A percentile compares a stretch with the other conserved stretches of the same genome.
These are phyloP conservation scores for Axis porcinus DNA, from an alignment of 2,113 vertebrate species.

Conservation along the genomic window DNA sequence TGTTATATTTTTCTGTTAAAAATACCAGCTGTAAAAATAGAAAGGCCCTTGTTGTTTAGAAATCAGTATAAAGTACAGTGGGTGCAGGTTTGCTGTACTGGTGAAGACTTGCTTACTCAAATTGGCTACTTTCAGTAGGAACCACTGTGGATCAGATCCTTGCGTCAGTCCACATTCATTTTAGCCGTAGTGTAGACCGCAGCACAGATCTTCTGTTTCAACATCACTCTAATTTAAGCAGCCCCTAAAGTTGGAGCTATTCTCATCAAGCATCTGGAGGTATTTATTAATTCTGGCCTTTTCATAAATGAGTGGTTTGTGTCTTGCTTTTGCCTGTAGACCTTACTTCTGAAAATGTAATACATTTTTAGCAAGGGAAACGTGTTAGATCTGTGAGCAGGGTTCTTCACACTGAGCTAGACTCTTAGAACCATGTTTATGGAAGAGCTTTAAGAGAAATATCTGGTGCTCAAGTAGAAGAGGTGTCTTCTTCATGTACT, in stretches of 20 bases:
- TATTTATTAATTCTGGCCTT: slow-evolving; percentile 58
- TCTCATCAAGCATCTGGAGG: slow-evolving; percentile 54
- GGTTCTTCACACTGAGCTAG: neutral
- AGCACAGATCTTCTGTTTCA: slow-evolving; percentile 37
- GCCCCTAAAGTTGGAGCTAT: slow-evolving; percentile 17
- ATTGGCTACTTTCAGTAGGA: slow-evolving; percentile 57
- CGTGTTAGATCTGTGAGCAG: neutral
- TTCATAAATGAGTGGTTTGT: slow-evolving; percentile 56
- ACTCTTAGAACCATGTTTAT: neutral
- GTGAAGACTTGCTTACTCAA: slow-evolving; percentile 58
- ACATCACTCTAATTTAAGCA: slow-evolving; percentile 55
- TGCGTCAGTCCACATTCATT: slow-evolving; percentile 53
- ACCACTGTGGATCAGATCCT: slow-evolving; percentile 42
- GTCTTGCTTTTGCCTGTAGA: slow-evolving; percentile 34
- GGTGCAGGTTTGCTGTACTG: neutral
- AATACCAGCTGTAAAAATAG: slow-evolving; percentile 55
- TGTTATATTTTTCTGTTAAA: slow-evolving; percentile 20
- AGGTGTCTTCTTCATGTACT: neutral
- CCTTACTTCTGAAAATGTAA: slow-evolving; percentile 36
- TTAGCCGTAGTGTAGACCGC: slow-evolving; percentile 44
- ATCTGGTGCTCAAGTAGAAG: neutral
- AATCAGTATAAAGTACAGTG: slow-evolving; percentile 36
- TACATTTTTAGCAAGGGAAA: slow-evolving; percentile 2
- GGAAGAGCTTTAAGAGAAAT: neutral
- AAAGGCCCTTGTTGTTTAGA: slow-evolving; percentile 50